phyloP scores from a whole-genome alignment of 2,113 vertebrate genomes.

The Pantherophis guttatus region DNA sequence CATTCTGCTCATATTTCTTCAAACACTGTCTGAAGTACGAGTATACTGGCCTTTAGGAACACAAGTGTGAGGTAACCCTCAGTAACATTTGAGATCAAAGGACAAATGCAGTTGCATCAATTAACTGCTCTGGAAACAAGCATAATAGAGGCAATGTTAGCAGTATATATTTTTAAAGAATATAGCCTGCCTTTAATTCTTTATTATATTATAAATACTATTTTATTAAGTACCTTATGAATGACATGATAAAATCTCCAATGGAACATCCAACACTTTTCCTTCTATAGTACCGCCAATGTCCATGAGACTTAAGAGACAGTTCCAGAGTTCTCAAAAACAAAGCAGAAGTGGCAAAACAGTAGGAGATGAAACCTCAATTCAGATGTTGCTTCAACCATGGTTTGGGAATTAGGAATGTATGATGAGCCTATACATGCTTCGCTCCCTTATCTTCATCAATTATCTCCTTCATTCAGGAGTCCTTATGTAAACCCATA shows the following conservation, averaged over 20 bases:
- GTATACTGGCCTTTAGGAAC: background rate
- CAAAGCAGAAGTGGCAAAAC: background rate
- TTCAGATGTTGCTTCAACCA: background rate
- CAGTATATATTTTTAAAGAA: background rate
- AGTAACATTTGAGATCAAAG: background rate
- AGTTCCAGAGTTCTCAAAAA: background rate
- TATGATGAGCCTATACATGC: background rate
- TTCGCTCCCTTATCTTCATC: background rate
- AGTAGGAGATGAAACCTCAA: background rate
- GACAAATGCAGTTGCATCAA: background rate
- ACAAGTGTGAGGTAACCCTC: background rate
- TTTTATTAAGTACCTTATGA: background rate
- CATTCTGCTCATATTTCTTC: background rate
- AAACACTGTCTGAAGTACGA: background rate
- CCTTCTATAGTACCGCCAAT: background rate
- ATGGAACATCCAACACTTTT: background rate
- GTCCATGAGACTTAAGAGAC: background rate
- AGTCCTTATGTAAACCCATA: background rate
- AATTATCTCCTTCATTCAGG: background rate
- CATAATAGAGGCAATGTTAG: background rate
- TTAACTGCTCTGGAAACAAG: background rate
- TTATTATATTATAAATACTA: background rate
- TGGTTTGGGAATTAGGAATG: background rate
- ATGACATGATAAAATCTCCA: background rate
- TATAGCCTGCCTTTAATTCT: background rate